These are phyloP conservation scores for Ladona fulva DNA, from an alignment of 1,140 invertebrate species.

Conservation along the genomic window DNA sequence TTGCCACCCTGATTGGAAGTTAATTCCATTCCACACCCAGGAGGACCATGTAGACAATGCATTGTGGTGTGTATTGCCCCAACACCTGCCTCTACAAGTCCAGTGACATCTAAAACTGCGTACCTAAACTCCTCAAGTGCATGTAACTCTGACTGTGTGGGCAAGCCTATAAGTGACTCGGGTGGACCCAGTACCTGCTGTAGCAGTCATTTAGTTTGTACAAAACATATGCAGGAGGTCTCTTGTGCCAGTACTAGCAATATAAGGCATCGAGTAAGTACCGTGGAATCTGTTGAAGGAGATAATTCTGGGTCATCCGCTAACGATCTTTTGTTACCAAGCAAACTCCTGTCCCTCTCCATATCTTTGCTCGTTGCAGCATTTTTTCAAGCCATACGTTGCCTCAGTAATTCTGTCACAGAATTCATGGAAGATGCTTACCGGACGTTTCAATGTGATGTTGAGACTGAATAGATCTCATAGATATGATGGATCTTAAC, in stretches of 20 bases:
- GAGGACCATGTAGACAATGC: neutral
- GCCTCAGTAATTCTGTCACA: slow-evolving; percentile 27
- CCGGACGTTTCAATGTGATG: slow-evolving; percentile 19
- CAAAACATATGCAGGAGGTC: neutral
- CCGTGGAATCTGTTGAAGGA: neutral
- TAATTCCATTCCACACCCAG: neutral
- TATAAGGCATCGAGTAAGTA: neutral
- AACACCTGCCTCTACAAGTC: neutral
- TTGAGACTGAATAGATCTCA: slow-evolving; percentile 1
- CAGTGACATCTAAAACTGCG: neutral
- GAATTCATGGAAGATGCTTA: slow-evolving; percentile 38
- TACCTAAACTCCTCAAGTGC: neutral
- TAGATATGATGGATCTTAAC: neutral
- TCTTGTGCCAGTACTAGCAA: neutral
- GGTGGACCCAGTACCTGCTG: neutral
- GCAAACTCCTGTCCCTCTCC: slow-evolving; percentile 38
- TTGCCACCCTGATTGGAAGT: neutral
- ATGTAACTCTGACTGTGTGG: neutral
- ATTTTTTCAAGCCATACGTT: slow-evolving; percentile 37
- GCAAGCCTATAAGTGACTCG: neutral
- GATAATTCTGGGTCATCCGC: neutral
- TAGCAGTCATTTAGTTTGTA: neutral
- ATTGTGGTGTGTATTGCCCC: slow-evolving; percentile 3
- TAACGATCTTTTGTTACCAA: slow-evolving; percentile 30
- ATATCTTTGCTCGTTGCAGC: slow-evolving; percentile 39